Percentiles rank a stretch among this genome's conserved stretches.
phyloP scores from a whole-genome alignment of 2,113 vertebrate genomes.

The Heterotilapia buettikoferi region DNA sequence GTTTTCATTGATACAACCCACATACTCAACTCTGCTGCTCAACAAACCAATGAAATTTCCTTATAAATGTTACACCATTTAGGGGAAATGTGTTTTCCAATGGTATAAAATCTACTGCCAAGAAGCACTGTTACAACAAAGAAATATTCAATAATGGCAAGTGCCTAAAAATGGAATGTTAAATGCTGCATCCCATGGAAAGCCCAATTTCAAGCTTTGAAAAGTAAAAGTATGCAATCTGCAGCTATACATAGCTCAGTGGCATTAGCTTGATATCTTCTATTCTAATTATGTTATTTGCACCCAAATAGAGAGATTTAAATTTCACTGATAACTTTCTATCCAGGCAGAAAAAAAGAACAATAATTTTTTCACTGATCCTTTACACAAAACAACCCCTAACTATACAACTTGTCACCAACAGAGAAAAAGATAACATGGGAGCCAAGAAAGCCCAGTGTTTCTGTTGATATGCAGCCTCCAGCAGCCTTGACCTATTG shows the following conservation, averaged over 20 bases:
- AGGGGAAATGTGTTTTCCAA: neutral
- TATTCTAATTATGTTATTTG: neutral
- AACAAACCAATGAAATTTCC: neutral
- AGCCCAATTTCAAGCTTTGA: neutral
- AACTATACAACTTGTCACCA: neutral
- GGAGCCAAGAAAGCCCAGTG: neutral
- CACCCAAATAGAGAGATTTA: neutral
- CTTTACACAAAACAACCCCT: neutral
- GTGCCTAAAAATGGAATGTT: neutral
- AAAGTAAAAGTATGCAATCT: rapidly evolving
- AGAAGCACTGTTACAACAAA: neutral
- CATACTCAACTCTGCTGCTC: neutral
- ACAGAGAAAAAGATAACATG: neutral
- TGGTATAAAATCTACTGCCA: neutral
- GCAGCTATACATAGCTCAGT: neutral
- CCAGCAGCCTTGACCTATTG: neutral
- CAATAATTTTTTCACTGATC: neutral
- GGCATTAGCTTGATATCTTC: neutral
- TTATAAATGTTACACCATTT: neutral
- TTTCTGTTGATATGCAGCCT: neutral
- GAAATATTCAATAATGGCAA: neutral
- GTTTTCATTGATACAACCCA: neutral
- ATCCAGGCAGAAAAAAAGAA: neutral
- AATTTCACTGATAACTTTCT: neutral
- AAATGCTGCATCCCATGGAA: neutral